Evolutionary conservation across 2,797 vertebrate genomes (phyloP).

Genomic region (Gila robusta): DNA sequence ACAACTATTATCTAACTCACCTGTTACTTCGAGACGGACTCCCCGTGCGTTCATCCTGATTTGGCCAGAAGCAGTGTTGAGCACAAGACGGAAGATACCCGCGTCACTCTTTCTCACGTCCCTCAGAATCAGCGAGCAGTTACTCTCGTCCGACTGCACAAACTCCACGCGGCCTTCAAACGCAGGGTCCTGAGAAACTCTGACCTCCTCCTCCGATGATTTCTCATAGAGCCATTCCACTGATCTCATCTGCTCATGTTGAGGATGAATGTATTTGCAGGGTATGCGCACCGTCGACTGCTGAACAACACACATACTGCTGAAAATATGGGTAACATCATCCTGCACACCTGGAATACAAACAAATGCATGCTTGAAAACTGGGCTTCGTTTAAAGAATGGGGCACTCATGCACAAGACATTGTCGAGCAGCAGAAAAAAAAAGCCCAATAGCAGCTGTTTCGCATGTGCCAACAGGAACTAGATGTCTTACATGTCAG

Average conservation of each 20-base stretch:
- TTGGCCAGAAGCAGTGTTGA: not conserved
- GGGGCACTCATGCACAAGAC: too few species aligned
- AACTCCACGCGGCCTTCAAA: not conserved
- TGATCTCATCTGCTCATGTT: not conserved
- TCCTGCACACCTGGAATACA: constrained; percentile 5
- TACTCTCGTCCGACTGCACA: not conserved
- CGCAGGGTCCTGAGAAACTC: not conserved
- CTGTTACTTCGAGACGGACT: constrained; percentile 39
- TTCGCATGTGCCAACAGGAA: too few species aligned
- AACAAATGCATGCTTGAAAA: not conserved
- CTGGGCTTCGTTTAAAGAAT: too few species aligned
- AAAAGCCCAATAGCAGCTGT: too few species aligned
- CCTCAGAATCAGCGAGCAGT: constrained; percentile 44
- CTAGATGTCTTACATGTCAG: too few species aligned
- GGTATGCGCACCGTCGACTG: constrained; percentile 30
- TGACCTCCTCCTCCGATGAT: not conserved
- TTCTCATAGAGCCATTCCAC: constrained; percentile 12
- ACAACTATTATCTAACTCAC: constrained; percentile 8
- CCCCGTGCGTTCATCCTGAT: constrained; percentile 5
- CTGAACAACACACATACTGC: constrained; percentile 34
- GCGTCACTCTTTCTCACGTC: not conserved
- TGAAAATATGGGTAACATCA: constrained; percentile 29
- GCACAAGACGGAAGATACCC: constrained; percentile 29
- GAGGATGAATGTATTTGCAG: constrained; percentile 23
- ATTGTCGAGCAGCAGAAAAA: too few species aligned